Conservation (phyloP, 2,888 invertebrate species). For the Prosopocoilus inquinatus region DNA sequence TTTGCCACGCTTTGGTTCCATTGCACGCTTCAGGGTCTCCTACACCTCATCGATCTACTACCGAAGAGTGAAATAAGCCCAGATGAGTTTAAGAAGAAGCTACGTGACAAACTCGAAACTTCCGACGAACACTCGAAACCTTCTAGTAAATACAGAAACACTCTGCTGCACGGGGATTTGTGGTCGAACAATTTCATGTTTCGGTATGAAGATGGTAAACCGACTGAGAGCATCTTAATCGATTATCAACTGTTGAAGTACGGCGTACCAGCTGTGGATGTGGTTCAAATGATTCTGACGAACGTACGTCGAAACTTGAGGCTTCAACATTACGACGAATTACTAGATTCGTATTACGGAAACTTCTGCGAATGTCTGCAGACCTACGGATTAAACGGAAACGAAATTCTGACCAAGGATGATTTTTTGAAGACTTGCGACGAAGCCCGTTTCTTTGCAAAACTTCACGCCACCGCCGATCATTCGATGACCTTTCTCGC, state of each 20-base stretch:
- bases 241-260: constrained; percentile 41
- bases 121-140: constrained; percentile 1
- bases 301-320: constrained; percentile 37
- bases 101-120: constrained; percentile 16
- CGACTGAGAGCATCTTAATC: constrained; percentile 32
- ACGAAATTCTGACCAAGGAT: constrained; percentile 5
- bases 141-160: constrained; percentile 20
- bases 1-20: constrained; percentile 26
- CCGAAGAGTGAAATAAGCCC: constrained; percentile 25
- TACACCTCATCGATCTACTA: constrained; percentile 32
- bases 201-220: constrained; percentile 28
- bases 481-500: constrained; percentile 33
- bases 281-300: constrained; percentile 35
- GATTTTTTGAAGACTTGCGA: constrained; percentile 30
- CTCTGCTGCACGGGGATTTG: constrained; percentile 39
- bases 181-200: constrained; percentile 43
- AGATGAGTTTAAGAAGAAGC: constrained; percentile 27
- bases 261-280: constrained; percentile 37
- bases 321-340: constrained; percentile 27
- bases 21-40: constrained; percentile 30
- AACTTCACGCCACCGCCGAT: constrained; percentile 35
- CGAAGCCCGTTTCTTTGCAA: constrained; percentile 25
- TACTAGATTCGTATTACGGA: constrained; percentile 37
- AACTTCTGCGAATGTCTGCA: constrained; percentile 19
- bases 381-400: constrained; percentile 1